These are phyloP conservation scores for Clanis bilineata DNA, from an alignment of 2,888 invertebrate species.

Conservation along the genomic window DNA sequence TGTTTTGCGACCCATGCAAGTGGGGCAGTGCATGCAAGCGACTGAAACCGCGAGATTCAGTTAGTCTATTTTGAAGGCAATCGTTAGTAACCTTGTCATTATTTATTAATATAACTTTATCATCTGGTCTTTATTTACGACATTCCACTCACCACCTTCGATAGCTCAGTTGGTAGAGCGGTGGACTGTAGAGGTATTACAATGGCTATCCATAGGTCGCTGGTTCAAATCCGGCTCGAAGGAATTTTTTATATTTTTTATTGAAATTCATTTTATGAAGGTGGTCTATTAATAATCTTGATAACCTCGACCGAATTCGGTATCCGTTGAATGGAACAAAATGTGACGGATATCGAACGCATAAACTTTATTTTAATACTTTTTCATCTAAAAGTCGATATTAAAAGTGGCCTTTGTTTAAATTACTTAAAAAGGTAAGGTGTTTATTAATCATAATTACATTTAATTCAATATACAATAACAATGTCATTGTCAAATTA, in stretches of 20 bases:
- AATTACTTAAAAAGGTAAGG: not conserved
- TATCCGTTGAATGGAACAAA: conserved; percentile 22
- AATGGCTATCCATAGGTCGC: conserved; percentile 81
- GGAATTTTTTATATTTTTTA: conserved; percentile 45
- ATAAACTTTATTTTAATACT: not conserved
- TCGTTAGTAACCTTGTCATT: too few relatives aligned
- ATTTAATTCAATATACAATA: too few relatives aligned
- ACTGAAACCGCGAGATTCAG: too few relatives aligned
- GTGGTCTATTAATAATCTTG: conserved; percentile 22
- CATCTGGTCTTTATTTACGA: conserved; percentile 26
- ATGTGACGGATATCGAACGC: not conserved
- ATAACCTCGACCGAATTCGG: conserved; percentile 32
- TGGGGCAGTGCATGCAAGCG: too few relatives aligned
- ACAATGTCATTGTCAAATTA: too few relatives aligned
- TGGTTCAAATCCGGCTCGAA: conserved; percentile 85
- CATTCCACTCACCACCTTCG: conserved; percentile 48
- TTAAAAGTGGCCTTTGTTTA: not conserved
- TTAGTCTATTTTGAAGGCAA: too few relatives aligned
- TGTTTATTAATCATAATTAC: not conserved
- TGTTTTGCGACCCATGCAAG: too few relatives aligned
- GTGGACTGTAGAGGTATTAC: conserved; percentile 72
- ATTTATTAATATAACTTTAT: too few relatives aligned
- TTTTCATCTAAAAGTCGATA: not conserved
- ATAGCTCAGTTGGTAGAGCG: conserved; percentile 84
- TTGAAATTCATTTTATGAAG: conserved; percentile 18